Evolutionary conservation across 2,113 vertebrate genomes (phyloP).

Genomic region (Chloropsis cyanopogon): DNA sequence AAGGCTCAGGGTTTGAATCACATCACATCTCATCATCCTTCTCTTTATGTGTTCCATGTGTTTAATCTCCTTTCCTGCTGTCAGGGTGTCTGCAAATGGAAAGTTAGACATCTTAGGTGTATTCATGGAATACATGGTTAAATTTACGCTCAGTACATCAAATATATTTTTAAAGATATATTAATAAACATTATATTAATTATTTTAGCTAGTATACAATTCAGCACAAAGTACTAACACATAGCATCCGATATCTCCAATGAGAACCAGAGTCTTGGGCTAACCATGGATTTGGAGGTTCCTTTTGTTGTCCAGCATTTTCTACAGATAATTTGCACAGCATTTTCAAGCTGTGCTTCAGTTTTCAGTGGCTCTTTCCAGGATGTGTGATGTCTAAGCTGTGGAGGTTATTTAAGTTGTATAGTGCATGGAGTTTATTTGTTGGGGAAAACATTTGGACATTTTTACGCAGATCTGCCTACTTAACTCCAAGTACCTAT

Average conservation of each 20-base stretch:
- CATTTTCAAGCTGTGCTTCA: not conserved
- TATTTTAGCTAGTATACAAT: not conserved
- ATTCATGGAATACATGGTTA: not conserved
- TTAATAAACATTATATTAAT: not conserved
- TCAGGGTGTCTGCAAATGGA: not conserved
- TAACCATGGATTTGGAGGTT: not conserved
- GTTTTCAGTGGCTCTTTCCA: not conserved
- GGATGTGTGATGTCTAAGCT: not conserved
- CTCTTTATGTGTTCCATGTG: not conserved
- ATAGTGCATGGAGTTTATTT: not conserved
- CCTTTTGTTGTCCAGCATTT: not conserved
- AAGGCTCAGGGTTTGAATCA: not conserved
- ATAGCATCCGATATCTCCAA: rapidly evolving
- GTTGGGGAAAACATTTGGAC: not conserved
- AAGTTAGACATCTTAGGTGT: not conserved
- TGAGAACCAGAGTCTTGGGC: not conserved
- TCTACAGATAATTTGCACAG: not conserved
- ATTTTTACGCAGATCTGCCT: not conserved
- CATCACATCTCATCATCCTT: rapidly evolving
- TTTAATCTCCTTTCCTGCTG: not conserved
- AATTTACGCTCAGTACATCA: not conserved
- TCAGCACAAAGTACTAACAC: not conserved
- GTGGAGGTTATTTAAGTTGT: not conserved
- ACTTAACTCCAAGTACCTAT: not conserved
- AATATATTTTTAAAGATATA: not conserved